phyloP scores from a whole-genome alignment of 2,113 vertebrate genomes.

The Calyptomena viridis region DNA sequence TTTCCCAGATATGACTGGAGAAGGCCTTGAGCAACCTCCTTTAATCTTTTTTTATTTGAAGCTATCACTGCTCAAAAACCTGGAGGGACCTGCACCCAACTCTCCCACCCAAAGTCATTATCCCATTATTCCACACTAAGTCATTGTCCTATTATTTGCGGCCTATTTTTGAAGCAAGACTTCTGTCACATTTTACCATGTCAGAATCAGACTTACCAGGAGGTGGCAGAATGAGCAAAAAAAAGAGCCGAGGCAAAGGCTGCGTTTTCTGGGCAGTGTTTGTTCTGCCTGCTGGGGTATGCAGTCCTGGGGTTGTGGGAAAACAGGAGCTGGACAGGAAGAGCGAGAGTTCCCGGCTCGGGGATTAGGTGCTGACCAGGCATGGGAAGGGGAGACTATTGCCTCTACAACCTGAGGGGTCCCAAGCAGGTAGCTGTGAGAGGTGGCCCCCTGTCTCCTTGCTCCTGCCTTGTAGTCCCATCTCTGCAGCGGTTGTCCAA shows the following conservation, averaged over 20 bases:
- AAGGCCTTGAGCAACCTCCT: not conserved
- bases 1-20: not conserved
- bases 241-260: not conserved
- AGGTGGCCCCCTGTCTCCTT: not conserved
- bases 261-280: rapidly evolving
- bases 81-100: not conserved
- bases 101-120: not conserved
- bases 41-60: not conserved
- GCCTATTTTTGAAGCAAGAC: not conserved
- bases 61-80: not conserved
- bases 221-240: conserved; percentile 58
- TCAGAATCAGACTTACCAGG: conserved; percentile 15
- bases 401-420: not conserved
- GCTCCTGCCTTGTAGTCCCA: not conserved
- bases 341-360: not conserved
- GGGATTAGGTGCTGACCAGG: not conserved
- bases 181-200: rapidly evolving
- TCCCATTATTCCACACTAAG: not conserved
- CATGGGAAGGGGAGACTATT: not conserved
- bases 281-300: not conserved
- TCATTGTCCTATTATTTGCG: not conserved
- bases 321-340: rapidly evolving
- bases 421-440: not conserved
- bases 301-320: not conserved
- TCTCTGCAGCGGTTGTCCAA: rapidly evolving